A percentile compares a stretch with the other conserved stretches of the same genome.
phyloP scores from a whole-genome alignment of 2,888 invertebrate species.

The Tigriopus californicus region DNA sequence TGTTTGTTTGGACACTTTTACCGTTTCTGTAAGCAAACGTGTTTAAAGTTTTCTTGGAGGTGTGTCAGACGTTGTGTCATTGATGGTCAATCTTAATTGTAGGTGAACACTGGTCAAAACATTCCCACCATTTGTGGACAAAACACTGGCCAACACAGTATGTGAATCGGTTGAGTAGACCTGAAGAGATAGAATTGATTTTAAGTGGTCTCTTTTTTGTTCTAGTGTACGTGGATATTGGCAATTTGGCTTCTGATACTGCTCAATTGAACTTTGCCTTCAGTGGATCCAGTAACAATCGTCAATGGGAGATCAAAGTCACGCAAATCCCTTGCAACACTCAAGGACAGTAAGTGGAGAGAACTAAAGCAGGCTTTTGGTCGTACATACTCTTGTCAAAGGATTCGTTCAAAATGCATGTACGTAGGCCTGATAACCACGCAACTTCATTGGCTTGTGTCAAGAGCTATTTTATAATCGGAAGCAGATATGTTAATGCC shows the following conservation, averaged over 20 bases:
- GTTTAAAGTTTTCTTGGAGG: background rate
- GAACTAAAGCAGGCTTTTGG: no score
- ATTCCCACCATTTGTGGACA: slow-evolving; percentile 2
- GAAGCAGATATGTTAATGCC: no score
- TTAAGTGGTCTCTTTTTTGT: background rate
- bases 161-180: background rate
- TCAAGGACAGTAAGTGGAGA: background rate
- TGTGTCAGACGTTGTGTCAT: background rate
- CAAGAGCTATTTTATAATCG: no score
- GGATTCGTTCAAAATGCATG: no score
- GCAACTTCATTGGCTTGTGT: no score
- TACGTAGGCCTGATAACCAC: no score
- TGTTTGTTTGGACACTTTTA: background rate
- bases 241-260: background rate
- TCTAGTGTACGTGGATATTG: slow-evolving; percentile 3
- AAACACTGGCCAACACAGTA: slow-evolving; percentile 9
- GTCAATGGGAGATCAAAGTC: background rate
- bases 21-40: background rate
- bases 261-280: background rate
- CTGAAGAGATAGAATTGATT: no score
- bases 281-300: background rate
- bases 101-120: background rate
- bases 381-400: background rate
- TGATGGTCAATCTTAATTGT: no score
- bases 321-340: slow-evolving; percentile 1